Evolutionary conservation across 2,888 invertebrate species (phyloP).

Genomic region (Coremacera marginata): DNA sequence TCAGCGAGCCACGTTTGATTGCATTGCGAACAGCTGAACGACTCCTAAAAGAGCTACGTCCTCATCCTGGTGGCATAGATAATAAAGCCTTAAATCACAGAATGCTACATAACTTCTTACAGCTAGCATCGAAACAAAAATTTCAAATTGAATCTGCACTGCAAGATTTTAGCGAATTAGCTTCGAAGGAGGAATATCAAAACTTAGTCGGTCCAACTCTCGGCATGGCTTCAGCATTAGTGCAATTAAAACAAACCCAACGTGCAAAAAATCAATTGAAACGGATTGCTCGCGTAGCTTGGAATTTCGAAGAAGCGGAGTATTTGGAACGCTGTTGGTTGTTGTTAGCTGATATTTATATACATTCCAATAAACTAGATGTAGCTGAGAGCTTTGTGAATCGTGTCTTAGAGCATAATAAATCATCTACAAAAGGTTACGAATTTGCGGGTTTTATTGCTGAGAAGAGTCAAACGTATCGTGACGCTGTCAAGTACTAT

Average conservation of each 20-base stretch:
- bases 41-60: slow-evolving; percentile 80
- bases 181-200: slow-evolving; percentile 78
- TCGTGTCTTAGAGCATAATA: slow-evolving; percentile 84
- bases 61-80: slow-evolving; percentile 72
- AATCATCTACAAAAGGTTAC: slow-evolving; percentile 90
- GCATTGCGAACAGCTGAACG: slow-evolving; percentile 84
- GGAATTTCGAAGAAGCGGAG: slow-evolving; percentile 97
- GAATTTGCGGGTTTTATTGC: slow-evolving; percentile 86
- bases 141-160: slow-evolving; percentile 85
- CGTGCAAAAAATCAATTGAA: slow-evolving; percentile 94
- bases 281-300: slow-evolving; percentile 83
- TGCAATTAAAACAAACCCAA: slow-evolving; percentile 90
- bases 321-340: slow-evolving; percentile 96
- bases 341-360: slow-evolving; percentile 90
- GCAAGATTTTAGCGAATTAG: slow-evolving; percentile 79
- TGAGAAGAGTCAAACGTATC: slow-evolving; percentile 93
- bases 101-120: slow-evolving; percentile 83
- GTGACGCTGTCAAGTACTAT: slow-evolving; percentile 85
- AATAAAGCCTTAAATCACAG: slow-evolving; percentile 79
- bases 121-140: slow-evolving; percentile 88
- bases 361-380: slow-evolving; percentile 86
- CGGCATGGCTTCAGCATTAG: slow-evolving; percentile 82
- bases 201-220: slow-evolving; percentile 89
- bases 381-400: slow-evolving; percentile 86
- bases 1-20: slow-evolving; percentile 81